Base-by-base conservation (phyloP, 2,797 vertebrate genomes). In the Malurus leucopterus region DNA sequence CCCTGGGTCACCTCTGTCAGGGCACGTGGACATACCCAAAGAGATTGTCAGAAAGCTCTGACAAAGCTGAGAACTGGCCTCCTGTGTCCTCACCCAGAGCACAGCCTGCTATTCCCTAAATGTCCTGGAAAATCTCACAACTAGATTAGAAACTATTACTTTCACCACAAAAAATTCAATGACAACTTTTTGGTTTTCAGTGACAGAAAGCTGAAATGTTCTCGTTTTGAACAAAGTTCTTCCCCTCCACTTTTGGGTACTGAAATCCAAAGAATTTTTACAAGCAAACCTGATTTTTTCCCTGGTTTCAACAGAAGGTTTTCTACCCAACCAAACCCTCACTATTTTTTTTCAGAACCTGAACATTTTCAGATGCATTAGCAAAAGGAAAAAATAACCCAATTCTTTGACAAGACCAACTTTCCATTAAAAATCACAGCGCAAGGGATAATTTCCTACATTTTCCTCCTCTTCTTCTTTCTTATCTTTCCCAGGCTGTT, bases 71-170 rank as follows among this genome's bases (percentile, higher is more conserved):
- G 54, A 55, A 87, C 32, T 27, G 49, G 62, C 26, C 51, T 88
- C 68, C 38, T 36, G 6, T 26, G 44, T 86, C 57, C 61, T 58
- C 65, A 65, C 68, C 58, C 71, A 86, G 53, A 89, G 20, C 23
- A 49, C 19, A 81, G 64, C n/a, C 68, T 92, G 9, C 67, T 77
- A 78, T 93, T 94, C 92, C 87, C 92, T 93, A 94, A 70, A 91
- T 89, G 92, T 93, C 92, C 88, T 93, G 91, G 93, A 95, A 94
- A 91, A 92, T 93, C 77, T 93, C 93, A 95, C 73, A 87, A 91
- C 89, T 84, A 82, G 87, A 95, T 94, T 93, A 92, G 89, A 94
- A 95, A 95, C 87, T 88, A 93, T 93, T 95, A 53, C 77, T 94
- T 94, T 82, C 68, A 88, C 93, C 93, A 93, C 85, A 91, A 92